These are phyloP conservation scores for Phyllostomus discolor DNA, from an alignment of 2,113 vertebrate species.

Conservation along the genomic window DNA sequence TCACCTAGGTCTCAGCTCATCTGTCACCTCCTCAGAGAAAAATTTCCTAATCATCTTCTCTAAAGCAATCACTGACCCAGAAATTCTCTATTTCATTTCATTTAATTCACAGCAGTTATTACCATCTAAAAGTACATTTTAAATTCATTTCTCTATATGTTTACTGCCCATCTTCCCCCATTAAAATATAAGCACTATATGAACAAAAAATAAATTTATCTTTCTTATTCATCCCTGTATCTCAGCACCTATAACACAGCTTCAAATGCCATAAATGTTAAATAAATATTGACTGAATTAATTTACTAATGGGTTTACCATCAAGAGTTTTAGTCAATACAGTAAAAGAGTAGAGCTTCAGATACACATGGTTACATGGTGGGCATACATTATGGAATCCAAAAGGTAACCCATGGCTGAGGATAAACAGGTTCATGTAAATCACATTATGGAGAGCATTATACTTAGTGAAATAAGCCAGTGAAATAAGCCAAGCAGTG, in stretches of 20 bases:
- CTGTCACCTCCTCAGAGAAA: neutral
- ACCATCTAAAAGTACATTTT: neutral
- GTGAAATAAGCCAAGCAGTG: too few relatives aligned
- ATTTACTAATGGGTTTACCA: neutral
- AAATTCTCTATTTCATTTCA: constrained; percentile 17
- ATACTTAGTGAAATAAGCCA: too few relatives aligned
- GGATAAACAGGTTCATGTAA: neutral
- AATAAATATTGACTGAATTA: constrained; percentile 1
- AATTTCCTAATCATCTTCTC: constrained; percentile 1
- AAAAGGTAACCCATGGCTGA: neutral
- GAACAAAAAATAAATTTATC: neutral
- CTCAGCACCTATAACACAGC: neutral
- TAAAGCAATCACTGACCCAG: neutral
- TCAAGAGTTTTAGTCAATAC: neutral
- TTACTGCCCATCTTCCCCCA: neutral
- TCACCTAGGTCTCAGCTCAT: neutral
- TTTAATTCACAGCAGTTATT: constrained; percentile 30
- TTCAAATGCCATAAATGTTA: neutral
- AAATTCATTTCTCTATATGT: neutral
- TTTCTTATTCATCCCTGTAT: neutral
- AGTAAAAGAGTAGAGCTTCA: neutral
- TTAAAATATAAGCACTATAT: neutral
- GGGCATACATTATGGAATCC: neutral
- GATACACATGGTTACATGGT: neutral
- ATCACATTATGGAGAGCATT: neutral